Evolutionary conservation across 2,888 invertebrate genomes (phyloP).

Genomic region (Agrotis exclamationis): DNA sequence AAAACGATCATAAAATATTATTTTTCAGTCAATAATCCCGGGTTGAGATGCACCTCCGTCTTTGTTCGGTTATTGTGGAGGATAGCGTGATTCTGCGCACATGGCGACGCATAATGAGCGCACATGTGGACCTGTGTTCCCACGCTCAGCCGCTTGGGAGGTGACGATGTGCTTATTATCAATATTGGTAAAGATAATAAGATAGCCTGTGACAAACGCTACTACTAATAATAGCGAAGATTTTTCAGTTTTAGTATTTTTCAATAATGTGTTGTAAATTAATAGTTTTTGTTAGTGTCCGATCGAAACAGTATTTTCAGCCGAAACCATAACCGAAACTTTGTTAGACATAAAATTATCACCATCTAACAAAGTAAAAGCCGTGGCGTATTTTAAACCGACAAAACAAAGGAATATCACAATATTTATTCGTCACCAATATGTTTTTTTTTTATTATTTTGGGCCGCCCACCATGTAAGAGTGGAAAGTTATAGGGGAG

Average conservation of each 20-base stretch:
- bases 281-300: no score
- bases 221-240: neutral
- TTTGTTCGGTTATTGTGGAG: conserved; percentile 14
- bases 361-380: no score
- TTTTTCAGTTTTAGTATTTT: neutral
- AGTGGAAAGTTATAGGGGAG: no score
- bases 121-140: conserved; percentile 57
- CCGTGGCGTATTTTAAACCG: no score
- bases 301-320: no score
- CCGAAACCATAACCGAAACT: no score
- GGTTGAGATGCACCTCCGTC: conserved; percentile 17
- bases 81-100: conserved; percentile 37
- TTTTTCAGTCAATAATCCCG: conserved; percentile 12
- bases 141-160: conserved; percentile 33
- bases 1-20: conserved; percentile 28
- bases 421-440: no score
- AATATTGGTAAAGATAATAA: conserved; percentile 29
- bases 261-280: no score
- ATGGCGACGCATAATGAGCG: conserved; percentile 59
- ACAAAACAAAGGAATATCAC: no score
- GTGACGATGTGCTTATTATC: conserved; percentile 6
- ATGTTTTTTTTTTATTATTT: no score
- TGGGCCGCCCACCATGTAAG: no score
- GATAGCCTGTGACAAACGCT: neutral
- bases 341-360: no score